phyloP scores from a whole-genome alignment of 2,797 vertebrate genomes.

The Galagoides demidoff region DNA sequence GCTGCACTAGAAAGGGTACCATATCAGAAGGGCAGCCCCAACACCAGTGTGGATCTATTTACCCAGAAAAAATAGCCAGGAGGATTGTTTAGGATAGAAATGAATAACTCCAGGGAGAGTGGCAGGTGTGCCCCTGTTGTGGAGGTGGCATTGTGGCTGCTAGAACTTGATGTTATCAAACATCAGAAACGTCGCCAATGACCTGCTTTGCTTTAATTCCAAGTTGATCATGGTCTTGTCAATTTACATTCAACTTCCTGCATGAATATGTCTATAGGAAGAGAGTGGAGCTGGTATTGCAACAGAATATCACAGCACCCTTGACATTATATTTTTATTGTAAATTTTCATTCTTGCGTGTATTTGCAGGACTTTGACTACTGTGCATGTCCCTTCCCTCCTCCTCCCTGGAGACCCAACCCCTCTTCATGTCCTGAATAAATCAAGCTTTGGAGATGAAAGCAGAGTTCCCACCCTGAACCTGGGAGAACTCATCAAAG shows the following conservation, averaged over 20 bases:
- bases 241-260: not conserved
- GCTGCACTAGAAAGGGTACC: not conserved
- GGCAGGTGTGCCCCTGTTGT: not conserved
- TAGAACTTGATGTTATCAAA: not conserved
- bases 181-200: not conserved
- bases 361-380: not conserved
- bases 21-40: not conserved
- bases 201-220: not conserved
- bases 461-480: not conserved
- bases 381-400: not conserved
- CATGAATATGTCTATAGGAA: not conserved
- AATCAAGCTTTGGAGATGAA: constrained; percentile 51
- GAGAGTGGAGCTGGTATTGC: not conserved
- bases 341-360: constrained; percentile 26
- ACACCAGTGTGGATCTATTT: not conserved
- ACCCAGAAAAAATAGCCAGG: not conserved
- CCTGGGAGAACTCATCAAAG: constrained; percentile 67
- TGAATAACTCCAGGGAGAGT: not conserved
- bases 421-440: constrained; percentile 39
- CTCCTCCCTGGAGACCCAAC: not conserved
- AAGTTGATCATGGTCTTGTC: not conserved
- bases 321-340: not conserved
- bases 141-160: not conserved
- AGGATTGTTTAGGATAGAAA: not conserved
- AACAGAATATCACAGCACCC: not conserved